These are phyloP conservation scores for Mastigias papua DNA, from an alignment of 30 jellyfish, hydroid and myxozoan species.

Conservation along the genomic window DNA sequence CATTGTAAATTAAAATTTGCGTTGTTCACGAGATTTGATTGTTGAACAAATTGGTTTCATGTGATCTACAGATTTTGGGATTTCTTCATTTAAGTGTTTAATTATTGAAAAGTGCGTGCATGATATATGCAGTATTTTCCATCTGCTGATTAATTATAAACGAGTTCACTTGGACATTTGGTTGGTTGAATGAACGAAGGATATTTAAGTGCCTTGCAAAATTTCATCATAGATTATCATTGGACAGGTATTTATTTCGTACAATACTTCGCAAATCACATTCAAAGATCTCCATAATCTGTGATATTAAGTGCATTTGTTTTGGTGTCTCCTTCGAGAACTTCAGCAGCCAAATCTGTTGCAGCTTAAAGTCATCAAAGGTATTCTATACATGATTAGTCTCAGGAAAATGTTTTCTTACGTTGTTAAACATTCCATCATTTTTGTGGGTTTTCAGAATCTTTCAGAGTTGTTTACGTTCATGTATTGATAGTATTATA, in stretches of 20 bases:
- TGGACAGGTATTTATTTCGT: constrained; percentile 37
- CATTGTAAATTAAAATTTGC: background rate
- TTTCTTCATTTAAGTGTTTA: constrained; percentile 34
- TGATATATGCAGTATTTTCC: constrained; percentile 44
- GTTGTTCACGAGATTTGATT: constrained; percentile 42
- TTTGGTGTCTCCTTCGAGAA: background rate
- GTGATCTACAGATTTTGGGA: constrained; percentile 33
- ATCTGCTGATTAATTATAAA: constrained; percentile 58
- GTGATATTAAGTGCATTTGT: background rate
- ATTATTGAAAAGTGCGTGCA: constrained; percentile 61
- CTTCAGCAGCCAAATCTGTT: background rate
- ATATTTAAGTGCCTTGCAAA: constrained; percentile 22
- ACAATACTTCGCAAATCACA: background rate
- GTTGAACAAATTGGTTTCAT: constrained; percentile 46
- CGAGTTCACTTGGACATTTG: constrained; percentile 65
- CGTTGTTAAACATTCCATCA: too few species aligned
- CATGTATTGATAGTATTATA: too few species aligned
- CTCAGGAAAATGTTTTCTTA: too few species aligned
- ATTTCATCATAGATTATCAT: constrained; percentile 35
- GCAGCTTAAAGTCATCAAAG: background rate
- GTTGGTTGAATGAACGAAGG: constrained; percentile 43
- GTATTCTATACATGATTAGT: too few species aligned
- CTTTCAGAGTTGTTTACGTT: too few species aligned
- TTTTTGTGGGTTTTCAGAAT: too few species aligned
- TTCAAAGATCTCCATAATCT: background rate